Conservation (phyloP, 2,888 invertebrate species). For the Horisme vitalbata region DNA sequence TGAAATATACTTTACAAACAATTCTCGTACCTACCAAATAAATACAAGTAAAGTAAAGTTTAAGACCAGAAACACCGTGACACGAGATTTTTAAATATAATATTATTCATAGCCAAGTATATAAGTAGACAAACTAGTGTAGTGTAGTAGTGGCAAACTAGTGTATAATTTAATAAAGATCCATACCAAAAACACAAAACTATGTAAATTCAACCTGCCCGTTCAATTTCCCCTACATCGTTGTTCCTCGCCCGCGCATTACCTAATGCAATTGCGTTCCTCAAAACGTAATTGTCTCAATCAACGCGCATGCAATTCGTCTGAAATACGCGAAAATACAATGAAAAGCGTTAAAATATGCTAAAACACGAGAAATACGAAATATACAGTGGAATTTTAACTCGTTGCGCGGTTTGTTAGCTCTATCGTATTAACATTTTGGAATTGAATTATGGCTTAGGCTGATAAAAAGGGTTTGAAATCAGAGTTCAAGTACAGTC, state of each 20-base stretch:
- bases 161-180: too few species aligned
- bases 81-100: too few species aligned
- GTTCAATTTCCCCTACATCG: constrained; percentile 23
- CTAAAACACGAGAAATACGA: constrained; percentile 14
- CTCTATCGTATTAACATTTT: constrained; percentile 26
- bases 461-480: constrained; percentile 9
- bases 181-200: too few species aligned
- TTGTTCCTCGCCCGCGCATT: constrained; percentile 58
- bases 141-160: too few species aligned
- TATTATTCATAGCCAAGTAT: too few species aligned
- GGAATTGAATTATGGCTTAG: constrained; percentile 23
- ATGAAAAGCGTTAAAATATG: constrained; percentile 30
- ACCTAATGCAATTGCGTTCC: constrained; percentile 75
- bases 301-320: constrained; percentile 63
- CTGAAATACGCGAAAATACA: constrained; percentile 34
- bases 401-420: constrained; percentile 29
- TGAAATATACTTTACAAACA: too few species aligned
- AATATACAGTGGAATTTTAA: constrained; percentile 20
- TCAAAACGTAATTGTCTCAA: constrained; percentile 70
- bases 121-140: too few species aligned
- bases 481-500: too few species aligned
- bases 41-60: too few species aligned
- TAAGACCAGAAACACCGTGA: too few species aligned
- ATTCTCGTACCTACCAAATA: too few species aligned
- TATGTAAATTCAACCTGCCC: not conserved